phyloP scores from a whole-genome alignment of 2,113 vertebrate genomes.

The Octodon degus region DNA sequence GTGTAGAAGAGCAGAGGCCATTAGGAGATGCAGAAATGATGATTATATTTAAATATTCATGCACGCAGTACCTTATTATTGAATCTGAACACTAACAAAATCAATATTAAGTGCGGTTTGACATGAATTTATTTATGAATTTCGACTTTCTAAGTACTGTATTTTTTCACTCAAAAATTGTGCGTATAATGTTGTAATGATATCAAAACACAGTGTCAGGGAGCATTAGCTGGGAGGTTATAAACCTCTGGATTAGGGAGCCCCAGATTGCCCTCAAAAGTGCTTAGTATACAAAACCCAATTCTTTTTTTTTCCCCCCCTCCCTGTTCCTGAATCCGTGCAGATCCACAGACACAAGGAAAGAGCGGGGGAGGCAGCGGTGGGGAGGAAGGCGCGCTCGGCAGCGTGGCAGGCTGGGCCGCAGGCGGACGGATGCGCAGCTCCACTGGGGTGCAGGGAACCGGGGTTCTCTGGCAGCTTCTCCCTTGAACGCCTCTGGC shows the following conservation, averaged over 20 bases:
- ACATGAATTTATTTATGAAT: conserved; percentile 99
- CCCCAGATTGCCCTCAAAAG: conserved; percentile 93
- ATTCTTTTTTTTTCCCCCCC: conserved; percentile 84
- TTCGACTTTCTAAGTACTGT: conserved; percentile 99
- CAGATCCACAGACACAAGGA: conserved; percentile 83
- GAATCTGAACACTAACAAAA: conserved; percentile 99
- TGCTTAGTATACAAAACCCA: conserved; percentile 98
- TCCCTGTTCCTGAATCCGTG: conserved; percentile 80
- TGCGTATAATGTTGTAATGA: conserved; percentile 99
- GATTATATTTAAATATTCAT: conserved; percentile 99
- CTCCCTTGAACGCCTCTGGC: not conserved
- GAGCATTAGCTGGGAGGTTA: conserved; percentile 98
- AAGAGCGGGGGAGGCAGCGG: conserved; percentile 44
- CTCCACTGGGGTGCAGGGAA: not conserved
- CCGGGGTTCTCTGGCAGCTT: not conserved
- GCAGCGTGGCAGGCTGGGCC: not conserved
- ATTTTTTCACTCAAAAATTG: conserved; percentile 99
- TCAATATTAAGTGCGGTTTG: conserved; percentile 99
- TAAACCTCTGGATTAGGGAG: conserved; percentile 96
- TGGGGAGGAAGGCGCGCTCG: not conserved
- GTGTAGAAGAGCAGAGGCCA: conserved; percentile 99
- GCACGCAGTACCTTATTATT: conserved; percentile 99
- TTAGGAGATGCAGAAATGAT: conserved; percentile 99
- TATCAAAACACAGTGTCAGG: conserved; percentile 99
- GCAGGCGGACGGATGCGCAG: not conserved